A percentile compares a stretch with the other conserved stretches of the same genome.
These are phyloP conservation scores for Mobula birostris DNA, from an alignment of 2,113 vertebrate species.

Conservation along the genomic window DNA sequence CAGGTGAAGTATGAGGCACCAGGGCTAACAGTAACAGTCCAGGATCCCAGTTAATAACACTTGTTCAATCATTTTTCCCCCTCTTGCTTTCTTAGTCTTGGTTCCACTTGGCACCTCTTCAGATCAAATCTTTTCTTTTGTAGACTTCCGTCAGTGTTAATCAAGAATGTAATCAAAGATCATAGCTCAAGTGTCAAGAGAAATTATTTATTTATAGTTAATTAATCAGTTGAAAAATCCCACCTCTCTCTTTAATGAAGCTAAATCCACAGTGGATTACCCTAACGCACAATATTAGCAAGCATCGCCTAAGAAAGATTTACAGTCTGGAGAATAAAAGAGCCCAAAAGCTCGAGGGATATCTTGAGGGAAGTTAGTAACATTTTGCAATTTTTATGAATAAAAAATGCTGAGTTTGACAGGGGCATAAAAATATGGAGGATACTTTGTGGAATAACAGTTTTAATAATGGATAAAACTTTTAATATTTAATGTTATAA, in stretches of 20 bases:
- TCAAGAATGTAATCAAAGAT: constrained; percentile 25
- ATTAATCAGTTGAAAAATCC: constrained; percentile 5
- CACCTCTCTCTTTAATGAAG: constrained; percentile 13
- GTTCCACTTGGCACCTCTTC: background rate
- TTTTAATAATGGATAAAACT: constrained; percentile 21
- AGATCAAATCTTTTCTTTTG: constrained; percentile 22
- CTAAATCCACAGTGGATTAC: background rate
- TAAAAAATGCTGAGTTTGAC: constrained; percentile 10
- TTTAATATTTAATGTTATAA: constrained; percentile 35
- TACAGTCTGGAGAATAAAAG: constrained; percentile 14
- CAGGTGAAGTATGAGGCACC: background rate
- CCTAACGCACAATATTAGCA: background rate
- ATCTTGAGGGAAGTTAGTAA: background rate
- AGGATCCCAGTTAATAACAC: background rate
- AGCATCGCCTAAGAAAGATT: constrained; percentile 1
- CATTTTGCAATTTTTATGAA: constrained; percentile 18
- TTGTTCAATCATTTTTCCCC: background rate
- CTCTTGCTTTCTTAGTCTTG: background rate
- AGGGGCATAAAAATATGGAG: background rate
- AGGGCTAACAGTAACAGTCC: background rate
- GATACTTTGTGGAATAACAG: constrained; percentile 23
- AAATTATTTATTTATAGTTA: constrained; percentile 9
- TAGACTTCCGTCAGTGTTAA: background rate
- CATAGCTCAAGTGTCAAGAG: background rate
- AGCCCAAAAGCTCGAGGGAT: background rate